Conservation (phyloP, 2,888 invertebrate species). For the Schizotus pectinicornis region DNA sequence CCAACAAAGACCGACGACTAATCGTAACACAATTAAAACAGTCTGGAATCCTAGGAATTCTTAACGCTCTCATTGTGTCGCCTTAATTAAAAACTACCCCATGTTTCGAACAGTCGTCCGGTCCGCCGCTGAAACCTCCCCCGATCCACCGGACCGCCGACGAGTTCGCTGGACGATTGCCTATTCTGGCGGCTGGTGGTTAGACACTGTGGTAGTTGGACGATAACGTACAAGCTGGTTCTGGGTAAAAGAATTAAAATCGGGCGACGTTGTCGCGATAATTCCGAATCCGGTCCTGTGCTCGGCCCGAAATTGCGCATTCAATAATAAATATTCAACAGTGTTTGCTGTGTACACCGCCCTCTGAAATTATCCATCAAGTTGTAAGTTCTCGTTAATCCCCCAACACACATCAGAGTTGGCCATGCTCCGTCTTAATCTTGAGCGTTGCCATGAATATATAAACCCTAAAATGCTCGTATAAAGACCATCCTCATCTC, state of each 20-base stretch:
- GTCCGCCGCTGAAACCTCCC: slow-evolving; percentile 18
- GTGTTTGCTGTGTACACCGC: slow-evolving; percentile 49
- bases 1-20: slow-evolving; percentile 44
- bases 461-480: slow-evolving; percentile 50
- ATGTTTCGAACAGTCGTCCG: slow-evolving; percentile 46
- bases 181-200: slow-evolving; percentile 53
- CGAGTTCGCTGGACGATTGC: slow-evolving; percentile 44
- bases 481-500: slow-evolving; percentile 39
- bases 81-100: slow-evolving; percentile 60
- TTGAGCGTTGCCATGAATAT: slow-evolving; percentile 56
- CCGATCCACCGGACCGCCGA: not conserved
- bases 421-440: slow-evolving; percentile 55
- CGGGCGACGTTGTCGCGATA: not conserved
- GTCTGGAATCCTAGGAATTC: slow-evolving; percentile 57
- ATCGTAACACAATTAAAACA: slow-evolving; percentile 55
- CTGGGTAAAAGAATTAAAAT: slow-evolving; percentile 17
- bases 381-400: slow-evolving; percentile 42
- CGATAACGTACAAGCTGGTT: slow-evolving; percentile 48
- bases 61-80: slow-evolving; percentile 58
- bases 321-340: slow-evolving; percentile 49
- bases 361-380: slow-evolving; percentile 51
- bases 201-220: slow-evolving; percentile 56
- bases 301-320: not conserved
- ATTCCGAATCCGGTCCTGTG: too few species aligned
- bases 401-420: slow-evolving; percentile 49